Evolutionary conservation across 2,888 invertebrate species (phyloP).

Genomic region (Watsonalla cultraria): DNA sequence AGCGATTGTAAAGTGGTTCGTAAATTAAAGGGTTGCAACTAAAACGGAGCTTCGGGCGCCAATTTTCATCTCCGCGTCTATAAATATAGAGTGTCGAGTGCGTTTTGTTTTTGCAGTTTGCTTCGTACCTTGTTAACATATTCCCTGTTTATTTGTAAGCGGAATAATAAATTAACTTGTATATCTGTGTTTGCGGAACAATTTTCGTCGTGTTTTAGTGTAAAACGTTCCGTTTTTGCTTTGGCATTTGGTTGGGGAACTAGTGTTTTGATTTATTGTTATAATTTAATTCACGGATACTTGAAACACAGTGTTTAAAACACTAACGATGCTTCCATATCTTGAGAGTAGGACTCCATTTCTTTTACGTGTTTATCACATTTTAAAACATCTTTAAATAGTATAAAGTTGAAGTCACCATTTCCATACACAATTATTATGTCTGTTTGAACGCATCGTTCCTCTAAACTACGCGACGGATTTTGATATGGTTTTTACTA

Average conservation of each 20-base stretch:
- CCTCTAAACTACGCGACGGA: too few species aligned
- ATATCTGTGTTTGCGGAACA: conserved; percentile 11
- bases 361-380: too few species aligned
- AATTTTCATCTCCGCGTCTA: conserved; percentile 47
- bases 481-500: too few species aligned
- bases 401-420: too few species aligned
- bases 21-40: conserved; percentile 52
- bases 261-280: neutral
- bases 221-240: conserved; percentile 1
- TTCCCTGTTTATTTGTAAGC: conserved; percentile 29
- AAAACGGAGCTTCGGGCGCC: conserved; percentile 49
- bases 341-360: too few species aligned
- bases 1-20: conserved; percentile 25
- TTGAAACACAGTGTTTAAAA: neutral
- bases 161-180: conserved; percentile 28
- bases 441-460: too few species aligned
- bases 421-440: too few species aligned
- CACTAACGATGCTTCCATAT: too few species aligned
- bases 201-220: neutral
- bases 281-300: neutral
- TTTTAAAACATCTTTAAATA: too few species aligned
- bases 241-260: neutral
- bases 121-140: conserved; percentile 46
- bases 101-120: conserved; percentile 20
- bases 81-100: conserved; percentile 43